A percentile compares a stretch with the other conserved stretches of the same genome.
phyloP scores from a whole-genome alignment of 2,888 invertebrate genomes.

The Athalia cordata region DNA sequence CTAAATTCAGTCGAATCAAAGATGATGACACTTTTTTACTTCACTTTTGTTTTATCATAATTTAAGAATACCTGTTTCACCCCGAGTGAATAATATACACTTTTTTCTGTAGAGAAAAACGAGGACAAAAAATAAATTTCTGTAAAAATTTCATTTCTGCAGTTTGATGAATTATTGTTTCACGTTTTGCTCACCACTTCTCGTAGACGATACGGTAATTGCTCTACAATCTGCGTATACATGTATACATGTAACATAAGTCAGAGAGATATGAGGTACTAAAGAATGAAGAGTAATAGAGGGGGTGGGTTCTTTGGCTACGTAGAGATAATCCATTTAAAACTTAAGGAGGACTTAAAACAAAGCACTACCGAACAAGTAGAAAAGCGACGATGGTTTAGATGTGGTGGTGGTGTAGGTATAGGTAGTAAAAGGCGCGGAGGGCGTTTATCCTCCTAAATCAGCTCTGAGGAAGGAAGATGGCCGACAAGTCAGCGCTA shows the following conservation, averaged over 20 bases:
- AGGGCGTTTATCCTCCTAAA: slow-evolving; percentile 38
- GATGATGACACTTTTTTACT: too few species aligned
- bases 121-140: too few species aligned
- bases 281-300: slow-evolving; percentile 8
- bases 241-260: background rate
- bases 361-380: slow-evolving; percentile 39
- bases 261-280: background rate
- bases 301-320: background rate
- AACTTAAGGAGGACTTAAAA: slow-evolving; percentile 36
- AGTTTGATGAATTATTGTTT: too few species aligned
- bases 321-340: slow-evolving; percentile 7
- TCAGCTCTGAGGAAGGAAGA: slow-evolving; percentile 39
- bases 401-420: background rate
- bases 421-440: background rate
- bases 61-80: too few species aligned
- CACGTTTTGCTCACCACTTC: too few species aligned
- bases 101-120: too few species aligned
- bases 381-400: background rate
- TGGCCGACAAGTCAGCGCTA: slow-evolving; percentile 43
- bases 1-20: too few species aligned
- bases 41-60: too few species aligned
- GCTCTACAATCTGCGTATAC: background rate
- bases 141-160: too few species aligned
- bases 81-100: too few species aligned
- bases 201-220: too few species aligned